Conservation (phyloP, 2,888 invertebrate genomes). For the Chymomyza procnemis region DNA sequence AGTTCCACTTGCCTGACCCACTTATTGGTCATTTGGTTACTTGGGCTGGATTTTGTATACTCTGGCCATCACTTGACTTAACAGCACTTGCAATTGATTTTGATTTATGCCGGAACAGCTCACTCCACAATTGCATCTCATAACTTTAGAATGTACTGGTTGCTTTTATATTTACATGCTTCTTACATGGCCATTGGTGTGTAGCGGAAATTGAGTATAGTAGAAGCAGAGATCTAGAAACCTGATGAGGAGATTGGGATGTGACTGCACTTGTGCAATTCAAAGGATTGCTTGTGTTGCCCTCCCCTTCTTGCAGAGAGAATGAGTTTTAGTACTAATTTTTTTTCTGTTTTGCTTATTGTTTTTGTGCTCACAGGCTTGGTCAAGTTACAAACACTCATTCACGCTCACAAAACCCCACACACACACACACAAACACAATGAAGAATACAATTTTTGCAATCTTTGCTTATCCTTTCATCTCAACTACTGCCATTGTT, state of each 20-base stretch:
- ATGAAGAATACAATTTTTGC: slow-evolving; percentile 64
- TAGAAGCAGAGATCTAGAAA: not conserved
- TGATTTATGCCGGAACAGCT: slow-evolving; percentile 49
- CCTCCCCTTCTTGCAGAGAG: not conserved
- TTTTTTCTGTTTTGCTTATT: not conserved
- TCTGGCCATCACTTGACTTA: slow-evolving; percentile 58
- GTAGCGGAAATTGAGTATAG: slow-evolving; percentile 63
- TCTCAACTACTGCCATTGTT: slow-evolving; percentile 31
- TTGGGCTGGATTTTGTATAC: slow-evolving; percentile 43
- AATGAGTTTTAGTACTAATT: slow-evolving; percentile 23
- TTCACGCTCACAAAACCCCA: too few species aligned
- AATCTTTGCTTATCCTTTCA: slow-evolving; percentile 68
- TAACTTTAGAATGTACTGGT: slow-evolving; percentile 54
- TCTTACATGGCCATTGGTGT: slow-evolving; percentile 66
- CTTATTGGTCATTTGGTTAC: slow-evolving; percentile 68
- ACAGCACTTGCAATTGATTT: slow-evolving; percentile 64
- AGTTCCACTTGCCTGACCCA: slow-evolving; percentile 56
- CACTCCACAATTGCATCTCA: slow-evolving; percentile 52
- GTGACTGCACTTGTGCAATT: not conserved
- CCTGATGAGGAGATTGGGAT: not conserved
- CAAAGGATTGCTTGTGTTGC: slow-evolving; percentile 21
- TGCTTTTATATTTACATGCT: slow-evolving; percentile 65
- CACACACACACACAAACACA: slow-evolving; percentile 15
- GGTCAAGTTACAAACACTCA: slow-evolving; percentile 19
- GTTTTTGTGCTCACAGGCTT: slow-evolving; percentile 27